Conservation (phyloP, 2,888 invertebrate genomes). For the Rhagonycha lutea region DNA sequence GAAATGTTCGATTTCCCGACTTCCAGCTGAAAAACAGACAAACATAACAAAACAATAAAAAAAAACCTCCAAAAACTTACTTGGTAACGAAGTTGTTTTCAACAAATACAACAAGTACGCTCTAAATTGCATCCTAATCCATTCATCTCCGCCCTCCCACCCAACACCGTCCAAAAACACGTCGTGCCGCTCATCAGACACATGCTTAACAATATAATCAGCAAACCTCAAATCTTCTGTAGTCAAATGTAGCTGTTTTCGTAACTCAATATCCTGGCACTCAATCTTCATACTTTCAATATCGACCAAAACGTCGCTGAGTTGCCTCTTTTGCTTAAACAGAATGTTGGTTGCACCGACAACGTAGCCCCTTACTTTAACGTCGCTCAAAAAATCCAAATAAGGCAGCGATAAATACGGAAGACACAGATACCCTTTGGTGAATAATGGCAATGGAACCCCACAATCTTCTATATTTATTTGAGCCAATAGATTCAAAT, state of each 20-base stretch:
- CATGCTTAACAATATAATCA: constrained; percentile 85
- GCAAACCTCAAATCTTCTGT: constrained; percentile 93
- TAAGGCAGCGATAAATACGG: constrained; percentile 96
- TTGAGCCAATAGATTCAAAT: constrained; percentile 66
- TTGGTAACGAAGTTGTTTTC: constrained; percentile 76
- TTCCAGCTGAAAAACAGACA: constrained; percentile 64
- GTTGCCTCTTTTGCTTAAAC: constrained; percentile 91
- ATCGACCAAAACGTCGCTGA: constrained; percentile 92
- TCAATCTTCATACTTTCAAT: constrained; percentile 86
- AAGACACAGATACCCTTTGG: constrained; percentile 90
- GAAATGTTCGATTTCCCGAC: constrained; percentile 85
- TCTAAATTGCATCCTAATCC: constrained; percentile 94
- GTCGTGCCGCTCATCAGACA: constrained; percentile 67
- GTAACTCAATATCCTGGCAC: constrained; percentile 74
- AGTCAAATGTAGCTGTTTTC: constrained; percentile 82
- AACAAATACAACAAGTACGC: constrained; percentile 82
- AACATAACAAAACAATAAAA: not conserved
- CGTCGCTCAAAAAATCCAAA: constrained; percentile 87
- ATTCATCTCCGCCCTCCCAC: constrained; percentile 94
- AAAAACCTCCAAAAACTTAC: constrained; percentile 51
- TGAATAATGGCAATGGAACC: constrained; percentile 85
- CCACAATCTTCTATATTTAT: constrained; percentile 78
- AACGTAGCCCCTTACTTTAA: constrained; percentile 82
- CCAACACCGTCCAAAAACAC: constrained; percentile 74
- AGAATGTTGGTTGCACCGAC: constrained; percentile 99